phyloP scores from a whole-genome alignment of 2,888 invertebrate genomes.

The Smittia aterrima region DNA sequence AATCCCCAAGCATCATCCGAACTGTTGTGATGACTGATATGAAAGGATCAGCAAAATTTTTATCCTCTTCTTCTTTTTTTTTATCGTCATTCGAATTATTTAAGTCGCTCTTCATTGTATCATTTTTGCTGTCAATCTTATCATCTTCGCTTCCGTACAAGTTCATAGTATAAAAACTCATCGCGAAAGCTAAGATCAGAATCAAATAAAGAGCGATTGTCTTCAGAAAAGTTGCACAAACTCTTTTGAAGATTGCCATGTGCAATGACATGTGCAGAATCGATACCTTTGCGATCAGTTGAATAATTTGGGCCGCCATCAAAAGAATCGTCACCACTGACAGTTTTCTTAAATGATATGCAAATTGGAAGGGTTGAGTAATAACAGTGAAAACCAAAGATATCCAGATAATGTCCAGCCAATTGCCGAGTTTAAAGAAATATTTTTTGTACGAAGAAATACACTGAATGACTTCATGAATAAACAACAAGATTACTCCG shows the following conservation, averaged over 20 bases:
- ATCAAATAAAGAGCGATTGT: not conserved
- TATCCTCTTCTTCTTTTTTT: not conserved
- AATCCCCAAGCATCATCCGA: slow-evolving; percentile 14
- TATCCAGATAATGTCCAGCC: not conserved
- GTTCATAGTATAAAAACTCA: slow-evolving; percentile 6
- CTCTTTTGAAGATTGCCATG: slow-evolving; percentile 19
- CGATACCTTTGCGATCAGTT: not conserved
- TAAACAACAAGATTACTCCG: not conserved
- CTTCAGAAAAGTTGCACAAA: slow-evolving; percentile 16
- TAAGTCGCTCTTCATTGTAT: not conserved
- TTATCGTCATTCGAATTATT: not conserved
- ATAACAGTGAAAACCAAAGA: not conserved
- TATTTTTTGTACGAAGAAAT: not conserved
- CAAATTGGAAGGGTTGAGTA: not conserved
- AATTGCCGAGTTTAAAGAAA: slow-evolving; percentile 4
- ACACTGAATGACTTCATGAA: not conserved
- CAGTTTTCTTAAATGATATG: not conserved
- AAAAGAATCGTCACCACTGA: not conserved
- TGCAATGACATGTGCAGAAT: not conserved
- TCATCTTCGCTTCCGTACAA: not conserved
- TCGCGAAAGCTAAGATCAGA: slow-evolving; percentile 4
- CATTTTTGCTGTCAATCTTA: too few relatives aligned
- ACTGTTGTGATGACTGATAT: not conserved
- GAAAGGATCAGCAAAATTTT: not conserved
- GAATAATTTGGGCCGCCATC: not conserved